phyloP scores from a whole-genome alignment of 2,113 vertebrate genomes.

The Ammodytes dubius region DNA sequence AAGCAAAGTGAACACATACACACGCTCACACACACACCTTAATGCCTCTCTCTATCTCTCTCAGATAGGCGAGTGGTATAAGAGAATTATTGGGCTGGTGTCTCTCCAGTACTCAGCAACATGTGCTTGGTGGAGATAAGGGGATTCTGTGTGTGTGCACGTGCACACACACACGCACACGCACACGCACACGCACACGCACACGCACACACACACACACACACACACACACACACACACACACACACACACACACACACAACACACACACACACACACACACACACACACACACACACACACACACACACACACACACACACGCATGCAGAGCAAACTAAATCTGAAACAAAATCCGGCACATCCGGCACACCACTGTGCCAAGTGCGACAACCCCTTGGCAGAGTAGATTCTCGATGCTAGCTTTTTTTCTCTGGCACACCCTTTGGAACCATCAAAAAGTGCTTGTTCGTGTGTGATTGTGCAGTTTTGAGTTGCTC shows the following conservation, averaged over 20 bases:
- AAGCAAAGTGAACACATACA: conserved; percentile 45
- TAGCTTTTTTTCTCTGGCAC: conserved; percentile 52
- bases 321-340: conserved; percentile 68
- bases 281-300: conserved; percentile 44
- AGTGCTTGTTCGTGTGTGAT: conserved; percentile 20
- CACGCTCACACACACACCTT: conserved; percentile 39
- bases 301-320: conserved; percentile 68
- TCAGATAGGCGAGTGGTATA: conserved; percentile 59
- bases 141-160: neutral
- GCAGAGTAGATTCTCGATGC: conserved; percentile 60
- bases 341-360: conserved; percentile 77
- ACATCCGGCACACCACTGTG: conserved; percentile 57
- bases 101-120: conserved; percentile 73
- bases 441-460: conserved; percentile 33
- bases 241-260: conserved; percentile 59
- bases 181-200: conserved; percentile 68
- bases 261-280: conserved; percentile 22
- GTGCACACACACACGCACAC: conserved; percentile 60
- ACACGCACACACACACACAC: too few relatives aligned
- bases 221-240: conserved; percentile 61
- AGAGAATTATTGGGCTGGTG: conserved; percentile 64
- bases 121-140: conserved; percentile 81
- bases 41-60: conserved; percentile 35
- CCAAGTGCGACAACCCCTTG: conserved; percentile 67
- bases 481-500: conserved; percentile 59